Base-by-base conservation (phyloP, 2,113 vertebrate species). In the Vidua chalybeata region DNA sequence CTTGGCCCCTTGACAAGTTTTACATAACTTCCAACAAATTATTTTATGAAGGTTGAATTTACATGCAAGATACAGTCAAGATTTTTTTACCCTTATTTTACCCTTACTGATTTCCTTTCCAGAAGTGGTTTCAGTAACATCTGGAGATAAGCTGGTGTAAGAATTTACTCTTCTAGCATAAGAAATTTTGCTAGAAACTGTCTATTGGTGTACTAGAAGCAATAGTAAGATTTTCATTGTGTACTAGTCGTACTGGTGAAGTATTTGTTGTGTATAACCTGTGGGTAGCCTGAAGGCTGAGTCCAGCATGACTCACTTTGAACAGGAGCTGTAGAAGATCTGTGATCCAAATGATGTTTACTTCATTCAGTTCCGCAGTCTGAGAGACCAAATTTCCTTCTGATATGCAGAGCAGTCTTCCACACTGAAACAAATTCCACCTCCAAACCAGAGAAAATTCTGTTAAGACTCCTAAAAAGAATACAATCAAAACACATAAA, bases 81-180 rank as follows among this genome's bases (percentile, higher is more conserved):
- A 22, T 5, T 37, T 43, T 87, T 72, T 85, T 61, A 52, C 11
- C 8, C 5, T 72, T 81, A n/a, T 84, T 91, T 95, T 61, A 46
- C 19, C 11, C 11, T 28, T 67, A 68, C 4, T 0, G 0, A 7
- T 41, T 64, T 67, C 35, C 11, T 5, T 11, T 8, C 11, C 7
- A 4, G 13, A 52, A 74, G 1, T 37, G 3, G 4, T 24, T 85
- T 69, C 39, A 45, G 15, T 49, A 71, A 63, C 45, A 63, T 59
- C 48, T 90, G 61, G 23, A 73, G 48, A 78, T 22, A 77, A 45
- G 7, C 7, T 49, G 17, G 10, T 74, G 8, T 17, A 83, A 68
- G 80, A 78, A 78, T 67, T 10, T n/a, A 58, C 7, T 58, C 14
- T 76, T 62, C 14, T 39, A 49, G 19, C 10, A 19, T 51, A 39